Evolutionary conservation across 2,888 invertebrate genomes (phyloP), one percentile per base, ranked within the genome.

Genomic region (Xestia rhomboidea): DNA sequence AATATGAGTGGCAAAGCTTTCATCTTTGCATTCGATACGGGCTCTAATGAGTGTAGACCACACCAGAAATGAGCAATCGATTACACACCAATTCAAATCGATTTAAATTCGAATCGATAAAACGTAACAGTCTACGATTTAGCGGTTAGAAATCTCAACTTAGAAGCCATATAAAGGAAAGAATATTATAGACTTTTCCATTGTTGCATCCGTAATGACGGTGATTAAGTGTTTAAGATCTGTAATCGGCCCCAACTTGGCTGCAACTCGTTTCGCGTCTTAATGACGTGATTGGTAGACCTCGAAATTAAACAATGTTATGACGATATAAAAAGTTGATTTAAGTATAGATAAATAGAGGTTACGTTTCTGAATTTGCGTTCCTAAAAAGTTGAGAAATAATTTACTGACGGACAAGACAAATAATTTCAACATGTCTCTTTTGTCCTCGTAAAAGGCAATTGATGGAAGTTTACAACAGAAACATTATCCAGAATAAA

Each of bases 71-170:
- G 76, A 86, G 76, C 79, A 86, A 86, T 88, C 81, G 80, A 84
- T 89, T 85, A 76, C 76, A 77, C 70, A 82, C 79, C 76, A 79
- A 85, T 81, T 76, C 77, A 79, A 80, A 82, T 73, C 76, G 84
- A 84, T 70, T 34, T 51, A 84, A 84, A 81, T 72, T 84, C 67
- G n/a, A 76, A 76, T 77, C 77, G 78, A 84, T 87, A 76, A 84
- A 84, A 72, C 68, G 79, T 81, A 76, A 84, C 84, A 73, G 63
- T 46, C 54, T 44, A 63, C 73, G 41, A 77, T 75, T 90, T 88
- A 90, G 93, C 88, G 92, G 92, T 93, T 93, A 92, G 92, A 93
- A 93, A 93, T 90, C 89, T 83, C 86, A 85, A 88, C 87, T 88
- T 86, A 85, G 72, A 85, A 86, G 84, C 80, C 87, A 88, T 89